Evolutionary conservation across 2,888 invertebrate species (phyloP).

Genomic region (Phragmatobia fuliginosa): DNA sequence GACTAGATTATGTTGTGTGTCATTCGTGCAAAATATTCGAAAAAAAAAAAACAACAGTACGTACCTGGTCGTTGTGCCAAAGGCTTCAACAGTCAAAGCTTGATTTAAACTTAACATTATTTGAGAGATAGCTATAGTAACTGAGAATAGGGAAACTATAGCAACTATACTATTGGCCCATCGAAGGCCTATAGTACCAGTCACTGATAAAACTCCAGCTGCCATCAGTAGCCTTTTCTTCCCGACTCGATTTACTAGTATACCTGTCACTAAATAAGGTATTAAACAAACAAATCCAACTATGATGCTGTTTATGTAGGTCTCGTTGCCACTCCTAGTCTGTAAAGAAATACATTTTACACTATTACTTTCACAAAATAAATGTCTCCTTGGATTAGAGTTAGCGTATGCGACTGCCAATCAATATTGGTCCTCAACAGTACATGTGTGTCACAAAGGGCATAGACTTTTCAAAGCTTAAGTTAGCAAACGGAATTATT

Average conservation of each 20-base stretch:
- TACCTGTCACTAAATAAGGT: constrained; percentile 63
- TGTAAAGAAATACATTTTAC: constrained; percentile 43
- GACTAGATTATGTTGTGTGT: no score
- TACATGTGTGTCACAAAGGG: no score
- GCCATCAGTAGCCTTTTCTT: constrained; percentile 64
- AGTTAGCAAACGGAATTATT: no score
- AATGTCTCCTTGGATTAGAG: no score
- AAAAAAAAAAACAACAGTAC: constrained; percentile 3
- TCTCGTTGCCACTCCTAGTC: constrained; percentile 69
- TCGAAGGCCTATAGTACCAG: constrained; percentile 54
- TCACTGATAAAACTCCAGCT: constrained; percentile 51
- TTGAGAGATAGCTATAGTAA: constrained; percentile 58
- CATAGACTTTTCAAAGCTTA: no score
- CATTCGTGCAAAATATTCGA: no score
- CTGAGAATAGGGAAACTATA: constrained; percentile 65
- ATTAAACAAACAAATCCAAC: constrained; percentile 63
- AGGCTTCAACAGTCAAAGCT: constrained; percentile 65
- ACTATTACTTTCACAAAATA: neutral
- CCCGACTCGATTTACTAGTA: constrained; percentile 69
- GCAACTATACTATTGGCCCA: constrained; percentile 62
- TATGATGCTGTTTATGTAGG: constrained; percentile 74
- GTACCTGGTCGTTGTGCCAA: constrained; percentile 71
- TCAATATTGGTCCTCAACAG: no score
- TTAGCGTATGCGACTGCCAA: no score
- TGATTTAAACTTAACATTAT: constrained; percentile 64